A percentile compares a stretch with the other conserved stretches of the same genome.
Conservation (phyloP, 2,888 invertebrate genomes). For the Cremastinae sp. region DNA sequence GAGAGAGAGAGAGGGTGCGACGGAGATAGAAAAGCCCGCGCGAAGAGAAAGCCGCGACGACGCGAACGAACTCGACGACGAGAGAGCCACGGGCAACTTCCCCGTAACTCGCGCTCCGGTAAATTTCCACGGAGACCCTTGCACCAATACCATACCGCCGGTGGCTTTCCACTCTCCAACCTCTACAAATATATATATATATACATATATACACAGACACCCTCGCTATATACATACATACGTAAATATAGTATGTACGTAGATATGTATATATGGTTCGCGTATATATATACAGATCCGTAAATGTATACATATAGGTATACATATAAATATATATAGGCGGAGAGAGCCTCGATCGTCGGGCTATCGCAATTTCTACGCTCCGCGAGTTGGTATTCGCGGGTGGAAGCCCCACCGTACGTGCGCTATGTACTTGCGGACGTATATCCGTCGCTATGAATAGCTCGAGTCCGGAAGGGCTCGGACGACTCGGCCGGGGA, state of each 20-base stretch:
- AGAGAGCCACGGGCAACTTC: slow-evolving; percentile 72
- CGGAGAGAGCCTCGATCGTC: background rate
- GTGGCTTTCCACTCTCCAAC: slow-evolving; percentile 4
- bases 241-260: slow-evolving; percentile 10
- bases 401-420: too few relatives aligned
- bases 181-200: background rate
- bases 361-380: too few relatives aligned
- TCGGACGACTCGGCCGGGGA: background rate
- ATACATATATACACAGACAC: slow-evolving; percentile 7
- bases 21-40: slow-evolving; percentile 58
- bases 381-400: too few relatives aligned
- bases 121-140: slow-evolving; percentile 73
- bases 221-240: slow-evolving; percentile 20
- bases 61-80: slow-evolving; percentile 62
- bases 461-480: slow-evolving; percentile 7
- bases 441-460: slow-evolving; percentile 1
- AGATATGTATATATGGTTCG: slow-evolving; percentile 13
- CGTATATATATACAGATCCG: slow-evolving; percentile 20
- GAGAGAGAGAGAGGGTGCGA: slow-evolving; percentile 17
- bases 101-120: slow-evolving; percentile 77
- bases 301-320: slow-evolving; percentile 11
- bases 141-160: slow-evolving; percentile 43
- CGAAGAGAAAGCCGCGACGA: slow-evolving; percentile 66
- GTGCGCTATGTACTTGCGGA: background rate
- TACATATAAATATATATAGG: slow-evolving; percentile 7